Conservation (phyloP, 2,888 invertebrate genomes). For the Nephrotoma appendiculata region DNA sequence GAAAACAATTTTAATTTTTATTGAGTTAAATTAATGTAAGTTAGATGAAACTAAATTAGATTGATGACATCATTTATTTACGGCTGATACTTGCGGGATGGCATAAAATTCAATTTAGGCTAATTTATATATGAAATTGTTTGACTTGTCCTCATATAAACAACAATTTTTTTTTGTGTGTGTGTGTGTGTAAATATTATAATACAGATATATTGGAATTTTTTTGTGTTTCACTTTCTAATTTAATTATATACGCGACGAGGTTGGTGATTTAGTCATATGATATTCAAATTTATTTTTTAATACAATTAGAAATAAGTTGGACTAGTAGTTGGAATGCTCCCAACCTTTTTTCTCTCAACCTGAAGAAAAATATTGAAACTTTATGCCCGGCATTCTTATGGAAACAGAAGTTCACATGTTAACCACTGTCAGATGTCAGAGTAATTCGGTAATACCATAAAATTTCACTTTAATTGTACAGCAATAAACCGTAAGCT, state of each 20-base stretch:
- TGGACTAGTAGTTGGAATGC: too few species aligned
- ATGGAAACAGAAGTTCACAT: too few species aligned
- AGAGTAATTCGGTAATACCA: too few species aligned
- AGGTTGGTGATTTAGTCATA: background rate
- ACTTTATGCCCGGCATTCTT: too few species aligned
- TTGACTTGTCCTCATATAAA: conserved; percentile 11
- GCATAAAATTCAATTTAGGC: conserved; percentile 17
- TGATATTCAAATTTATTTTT: background rate
- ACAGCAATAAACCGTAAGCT: too few species aligned
- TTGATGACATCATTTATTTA: conserved; percentile 16
- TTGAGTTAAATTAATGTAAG: conserved; percentile 1
- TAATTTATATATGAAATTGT: conserved; percentile 16
- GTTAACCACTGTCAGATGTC: too few species aligned
- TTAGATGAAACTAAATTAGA: conserved; percentile 7
- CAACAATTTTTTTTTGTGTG: conserved; percentile 4
- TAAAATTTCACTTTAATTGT: too few species aligned
- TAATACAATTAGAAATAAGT: too few species aligned
- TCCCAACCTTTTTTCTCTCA: too few species aligned
- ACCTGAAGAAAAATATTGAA: too few species aligned
- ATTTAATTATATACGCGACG: background rate
- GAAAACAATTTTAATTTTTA: background rate
- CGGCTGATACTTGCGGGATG: conserved; percentile 11
- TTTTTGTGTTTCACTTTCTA: background rate
- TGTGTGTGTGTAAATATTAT: background rate
- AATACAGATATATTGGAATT: background rate